Percentiles rank a stretch among this genome's conserved stretches.
Conservation (phyloP, 2,113 vertebrate species). For the Heterocephalus glaber region DNA sequence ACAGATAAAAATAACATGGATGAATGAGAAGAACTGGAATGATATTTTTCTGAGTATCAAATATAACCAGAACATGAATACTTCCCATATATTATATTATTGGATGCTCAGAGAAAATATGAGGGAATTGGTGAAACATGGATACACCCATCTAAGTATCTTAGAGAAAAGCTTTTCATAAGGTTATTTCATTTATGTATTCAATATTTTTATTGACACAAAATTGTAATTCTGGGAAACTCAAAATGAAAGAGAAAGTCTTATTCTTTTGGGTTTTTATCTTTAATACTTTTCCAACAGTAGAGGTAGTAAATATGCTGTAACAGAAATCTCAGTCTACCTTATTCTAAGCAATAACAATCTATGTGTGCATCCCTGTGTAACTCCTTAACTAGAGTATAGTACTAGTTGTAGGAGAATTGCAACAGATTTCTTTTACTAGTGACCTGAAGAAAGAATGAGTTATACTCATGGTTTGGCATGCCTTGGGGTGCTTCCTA, state of each 20-base stretch:
- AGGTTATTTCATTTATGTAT: not conserved
- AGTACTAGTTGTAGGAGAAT: not conserved
- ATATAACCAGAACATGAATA: not conserved
- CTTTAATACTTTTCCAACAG: not conserved
- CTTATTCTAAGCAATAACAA: not conserved
- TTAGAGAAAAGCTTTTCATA: not conserved
- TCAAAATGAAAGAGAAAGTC: not conserved
- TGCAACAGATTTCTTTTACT: not conserved
- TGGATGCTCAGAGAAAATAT: not conserved
- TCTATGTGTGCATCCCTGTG: not conserved
- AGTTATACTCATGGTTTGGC: not conserved
- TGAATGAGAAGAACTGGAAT: not conserved
- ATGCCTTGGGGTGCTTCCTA: not conserved
- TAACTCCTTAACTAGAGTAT: not conserved
- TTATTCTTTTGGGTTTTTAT: not conserved
- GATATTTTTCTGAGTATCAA: slow-evolving; percentile 11
- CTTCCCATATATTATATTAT: not conserved
- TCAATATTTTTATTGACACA: not conserved
- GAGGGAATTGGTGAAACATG: not conserved
- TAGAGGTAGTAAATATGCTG: not conserved
- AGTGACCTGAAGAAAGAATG: not conserved
- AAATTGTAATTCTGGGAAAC: not conserved
- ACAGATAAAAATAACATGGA: not conserved
- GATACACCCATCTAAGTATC: fast-evolving
- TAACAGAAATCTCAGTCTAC: not conserved